Conservation (phyloP, 2,797 vertebrate species). For the Hozukius guyotensis region DNA sequence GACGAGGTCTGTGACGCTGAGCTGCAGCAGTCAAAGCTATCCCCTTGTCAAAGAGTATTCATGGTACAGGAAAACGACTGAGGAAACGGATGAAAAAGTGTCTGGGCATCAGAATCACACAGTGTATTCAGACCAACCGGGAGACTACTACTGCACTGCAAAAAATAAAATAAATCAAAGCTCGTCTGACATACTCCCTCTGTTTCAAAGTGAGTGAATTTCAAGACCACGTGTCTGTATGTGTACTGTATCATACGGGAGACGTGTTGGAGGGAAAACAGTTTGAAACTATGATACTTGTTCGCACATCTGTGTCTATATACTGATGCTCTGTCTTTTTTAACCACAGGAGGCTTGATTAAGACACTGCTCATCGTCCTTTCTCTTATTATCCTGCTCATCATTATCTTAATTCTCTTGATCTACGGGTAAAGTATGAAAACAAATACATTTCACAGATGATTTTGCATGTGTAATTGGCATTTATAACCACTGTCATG, state of each 20-base stretch:
- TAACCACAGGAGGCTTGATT: conserved; percentile 7
- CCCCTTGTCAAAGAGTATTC: conserved; percentile 14
- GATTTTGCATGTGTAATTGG: not conserved
- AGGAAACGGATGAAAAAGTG: rapidly evolving
- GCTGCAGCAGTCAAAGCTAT: conserved; percentile 57
- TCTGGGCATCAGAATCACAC: rapidly evolving
- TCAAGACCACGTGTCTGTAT: not conserved
- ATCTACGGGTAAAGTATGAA: conserved; percentile 60
- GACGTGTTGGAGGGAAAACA: not conserved
- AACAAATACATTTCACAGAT: not conserved
- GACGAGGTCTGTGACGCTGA: conserved; percentile 41
- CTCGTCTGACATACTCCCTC: conserved; percentile 8
- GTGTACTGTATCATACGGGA: not conserved
- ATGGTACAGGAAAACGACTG: conserved; percentile 57
- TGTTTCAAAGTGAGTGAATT: conserved; percentile 67
- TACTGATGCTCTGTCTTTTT: conserved; percentile 6
- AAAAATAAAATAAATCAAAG: conserved; percentile 33
- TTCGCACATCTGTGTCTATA: not conserved
- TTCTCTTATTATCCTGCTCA: conserved; percentile 7
- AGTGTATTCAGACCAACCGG: conserved; percentile 56
- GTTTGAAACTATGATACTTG: not conserved
- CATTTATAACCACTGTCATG: not conserved
- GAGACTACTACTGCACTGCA: conserved; percentile 69
- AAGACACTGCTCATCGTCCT: not conserved
- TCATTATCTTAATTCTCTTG: conserved; percentile 17